Conservation (phyloP, 1,140 invertebrate genomes). For the Trichonephila clavata region DNA sequence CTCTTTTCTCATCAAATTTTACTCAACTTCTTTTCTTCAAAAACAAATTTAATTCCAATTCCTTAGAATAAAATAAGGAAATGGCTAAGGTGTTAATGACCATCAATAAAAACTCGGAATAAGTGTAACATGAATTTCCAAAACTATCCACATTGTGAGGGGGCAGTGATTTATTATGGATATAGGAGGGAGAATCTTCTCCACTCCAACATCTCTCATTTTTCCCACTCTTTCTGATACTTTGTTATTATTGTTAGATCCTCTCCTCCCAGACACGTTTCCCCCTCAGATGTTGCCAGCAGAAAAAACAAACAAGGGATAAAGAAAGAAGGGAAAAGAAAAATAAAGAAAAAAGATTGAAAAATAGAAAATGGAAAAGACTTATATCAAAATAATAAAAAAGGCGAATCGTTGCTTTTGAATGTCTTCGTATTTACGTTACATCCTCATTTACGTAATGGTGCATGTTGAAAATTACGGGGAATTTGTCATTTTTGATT, state of each 20-base stretch:
- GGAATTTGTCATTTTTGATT: conserved; percentile 76
- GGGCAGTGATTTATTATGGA: conserved; percentile 53
- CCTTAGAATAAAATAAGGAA: conserved; percentile 1
- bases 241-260: conserved; percentile 66
- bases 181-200: neutral
- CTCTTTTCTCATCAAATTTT: neutral
- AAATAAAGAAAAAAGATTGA: conserved; percentile 16
- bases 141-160: neutral
- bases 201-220: conserved; percentile 23
- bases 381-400: neutral
- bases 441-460: conserved; percentile 76
- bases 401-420: conserved; percentile 33
- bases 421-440: conserved; percentile 74
- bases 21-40: neutral
- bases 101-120: conserved; percentile 51
- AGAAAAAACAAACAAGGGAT: conserved; percentile 13
- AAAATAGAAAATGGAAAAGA: conserved; percentile 44
- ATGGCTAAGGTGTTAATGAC: conserved; percentile 56
- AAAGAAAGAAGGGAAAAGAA: neutral
- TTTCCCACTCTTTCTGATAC: neutral
- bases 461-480: conserved; percentile 74
- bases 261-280: neutral
- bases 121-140: conserved; percentile 21
- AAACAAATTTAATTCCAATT: conserved; percentile 65
- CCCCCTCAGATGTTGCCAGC: neutral